phyloP scores from a whole-genome alignment of 2,797 vertebrate genomes.

The Sus cebifrons region DNA sequence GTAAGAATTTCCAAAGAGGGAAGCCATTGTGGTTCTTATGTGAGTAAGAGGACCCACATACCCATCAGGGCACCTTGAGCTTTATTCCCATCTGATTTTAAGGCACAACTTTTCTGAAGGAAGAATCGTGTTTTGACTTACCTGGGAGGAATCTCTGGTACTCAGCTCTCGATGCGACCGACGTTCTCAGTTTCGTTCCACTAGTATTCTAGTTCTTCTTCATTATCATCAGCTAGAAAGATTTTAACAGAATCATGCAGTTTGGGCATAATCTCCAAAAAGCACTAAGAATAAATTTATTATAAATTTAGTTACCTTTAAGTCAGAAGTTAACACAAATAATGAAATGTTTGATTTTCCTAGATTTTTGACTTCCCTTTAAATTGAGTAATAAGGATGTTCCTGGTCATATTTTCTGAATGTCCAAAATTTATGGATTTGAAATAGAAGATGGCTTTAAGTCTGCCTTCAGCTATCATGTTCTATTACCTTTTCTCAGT shows the following conservation, averaged over 20 bases:
- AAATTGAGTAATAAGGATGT: not conserved
- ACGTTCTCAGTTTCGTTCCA: not conserved
- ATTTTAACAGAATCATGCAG: not conserved
- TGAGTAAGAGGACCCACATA: not conserved
- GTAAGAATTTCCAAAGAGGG: not conserved
- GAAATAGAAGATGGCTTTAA: not conserved
- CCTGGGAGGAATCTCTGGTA: not conserved
- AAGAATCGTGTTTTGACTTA: not conserved
- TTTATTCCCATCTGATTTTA: not conserved
- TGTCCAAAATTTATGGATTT: not conserved
- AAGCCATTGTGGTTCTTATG: fast-evolving
- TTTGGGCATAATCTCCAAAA: not conserved
- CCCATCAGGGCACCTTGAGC: not conserved
- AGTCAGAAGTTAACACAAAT: not conserved
- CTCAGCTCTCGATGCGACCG: not conserved
- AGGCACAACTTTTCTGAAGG: not conserved
- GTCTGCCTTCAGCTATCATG: not conserved
- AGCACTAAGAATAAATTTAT: not conserved
- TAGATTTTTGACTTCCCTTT: not conserved
- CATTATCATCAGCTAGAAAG: not conserved
- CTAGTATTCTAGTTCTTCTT: not conserved
- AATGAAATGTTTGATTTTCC: not conserved
- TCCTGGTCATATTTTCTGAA: not conserved
- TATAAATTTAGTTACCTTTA: not conserved
- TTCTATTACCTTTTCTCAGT: not conserved